Evolutionary conservation across 2,113 vertebrate genomes (phyloP), one percentile per base, ranked within the genome.

Genomic region (Ophiodon elongatus): DNA sequence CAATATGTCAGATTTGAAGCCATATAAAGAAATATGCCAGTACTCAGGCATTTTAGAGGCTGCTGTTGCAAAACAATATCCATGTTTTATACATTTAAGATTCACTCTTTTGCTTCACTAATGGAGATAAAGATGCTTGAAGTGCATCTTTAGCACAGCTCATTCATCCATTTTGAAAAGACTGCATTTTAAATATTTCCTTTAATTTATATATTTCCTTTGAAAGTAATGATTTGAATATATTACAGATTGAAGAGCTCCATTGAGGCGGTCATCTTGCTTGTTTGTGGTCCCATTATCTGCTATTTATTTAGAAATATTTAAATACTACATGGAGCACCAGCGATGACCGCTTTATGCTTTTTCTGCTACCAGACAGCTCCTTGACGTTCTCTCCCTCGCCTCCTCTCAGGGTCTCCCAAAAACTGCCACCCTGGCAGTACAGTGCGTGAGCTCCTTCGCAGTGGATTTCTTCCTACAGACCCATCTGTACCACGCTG

Each of bases 401-500:
- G 0, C 29, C 1, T 80, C 67, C 50, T 35, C 17, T 47, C 91
- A 99, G 98, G 95, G 92, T 73, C 96, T 99, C 82, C 97, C 98
- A 27, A 96, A 97, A 63, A 95, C 97, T 10, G 97, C 97, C 8
- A 73, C 97, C 6, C 87, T 99, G 83, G 96, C 96, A 4, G 98
- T 99, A 11, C 97, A 98, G 86, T 99, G 98, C 33, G 94, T 99
- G 71, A 97, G 97, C 90, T 99, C 98, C 85, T 99, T 99, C 83
- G 97, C 98, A 1, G 94, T 99, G 71, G 98, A 99, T 91, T 99
- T 96, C 93, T 99, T 98, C 95, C 95, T 99, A 0, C 98, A 99
- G 90, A 99, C 97, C 0, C 98, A 99, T 85, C 93, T 99, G 64
- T 98, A 98, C 89, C 97, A 99, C 64, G 98, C 98, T 56, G 98